phyloP scores from a whole-genome alignment of 2,797 vertebrate species.

The Tangara arthus region DNA sequence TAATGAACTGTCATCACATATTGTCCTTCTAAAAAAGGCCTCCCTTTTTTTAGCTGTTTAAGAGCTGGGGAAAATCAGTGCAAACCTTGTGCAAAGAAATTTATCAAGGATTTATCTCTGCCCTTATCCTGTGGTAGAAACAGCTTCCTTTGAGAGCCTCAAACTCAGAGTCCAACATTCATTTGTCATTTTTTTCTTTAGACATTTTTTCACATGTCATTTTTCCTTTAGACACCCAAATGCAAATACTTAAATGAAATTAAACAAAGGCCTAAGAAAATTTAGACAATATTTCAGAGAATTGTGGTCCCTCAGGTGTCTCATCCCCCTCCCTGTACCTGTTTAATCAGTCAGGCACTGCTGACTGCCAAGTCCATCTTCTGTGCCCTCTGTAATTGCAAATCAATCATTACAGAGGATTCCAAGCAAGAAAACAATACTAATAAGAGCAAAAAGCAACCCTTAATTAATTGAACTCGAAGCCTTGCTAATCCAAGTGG shows the following conservation, averaged over 20 bases:
- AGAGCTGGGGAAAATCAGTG: not conserved
- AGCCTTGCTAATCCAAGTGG: not conserved
- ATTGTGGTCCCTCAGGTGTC: not conserved
- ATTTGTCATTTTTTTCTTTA: no score
- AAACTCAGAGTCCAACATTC: not conserved
- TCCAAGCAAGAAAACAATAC: not conserved
- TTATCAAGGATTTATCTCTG: not conserved
- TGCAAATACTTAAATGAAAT: not conserved
- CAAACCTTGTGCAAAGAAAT: not conserved
- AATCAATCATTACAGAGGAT: conserved; percentile 22
- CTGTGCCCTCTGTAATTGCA: not conserved
- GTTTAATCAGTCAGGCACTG: not conserved
- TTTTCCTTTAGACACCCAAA: not conserved
- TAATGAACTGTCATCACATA: fast-evolving
- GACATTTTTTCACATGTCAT: no score
- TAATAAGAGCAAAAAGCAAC: not conserved
- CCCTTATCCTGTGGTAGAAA: not conserved
- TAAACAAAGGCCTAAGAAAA: not conserved
- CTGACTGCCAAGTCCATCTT: not conserved
- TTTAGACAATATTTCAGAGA: not conserved
- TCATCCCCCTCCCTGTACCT: not conserved
- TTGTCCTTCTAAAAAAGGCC: not conserved
- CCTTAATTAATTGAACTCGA: not conserved
- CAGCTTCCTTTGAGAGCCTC: not conserved
- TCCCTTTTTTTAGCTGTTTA: no score